phyloP scores from a whole-genome alignment of 2,113 vertebrate genomes.

The Thamnophis sirtalis region DNA sequence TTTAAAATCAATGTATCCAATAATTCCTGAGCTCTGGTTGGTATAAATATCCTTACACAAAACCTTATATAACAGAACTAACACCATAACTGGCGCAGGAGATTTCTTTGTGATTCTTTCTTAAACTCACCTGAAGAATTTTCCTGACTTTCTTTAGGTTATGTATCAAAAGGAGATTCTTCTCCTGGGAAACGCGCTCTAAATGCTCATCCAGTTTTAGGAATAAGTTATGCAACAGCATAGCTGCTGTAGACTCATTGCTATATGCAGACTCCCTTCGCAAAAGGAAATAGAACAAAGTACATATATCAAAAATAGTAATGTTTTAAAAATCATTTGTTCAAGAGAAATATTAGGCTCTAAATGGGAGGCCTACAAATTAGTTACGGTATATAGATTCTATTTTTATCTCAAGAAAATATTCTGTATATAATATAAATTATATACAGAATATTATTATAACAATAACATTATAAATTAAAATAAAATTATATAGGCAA shows the following conservation, averaged over 20 bases:
- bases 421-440: not conserved
- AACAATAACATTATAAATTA: not conserved
- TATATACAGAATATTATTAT: not conserved
- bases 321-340: not conserved
- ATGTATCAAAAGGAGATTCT: constrained; percentile 91
- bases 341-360: not conserved
- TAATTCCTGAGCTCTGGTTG: not conserved
- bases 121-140: constrained; percentile 81
- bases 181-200: constrained; percentile 79
- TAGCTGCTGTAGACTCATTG: constrained; percentile 85
- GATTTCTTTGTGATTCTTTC: not conserved
- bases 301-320: not conserved
- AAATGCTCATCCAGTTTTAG: constrained; percentile 88
- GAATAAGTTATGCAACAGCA: constrained; percentile 85
- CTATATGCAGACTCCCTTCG: constrained; percentile 79
- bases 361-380: not conserved
- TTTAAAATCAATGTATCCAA: not conserved
- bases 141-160: constrained; percentile 94
- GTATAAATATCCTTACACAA: not conserved
- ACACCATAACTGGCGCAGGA: not conserved
- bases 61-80: not conserved
- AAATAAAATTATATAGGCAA: not conserved
- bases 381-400: not conserved
- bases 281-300: constrained; percentile 3
- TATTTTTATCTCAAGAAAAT: not conserved